phyloP scores from a whole-genome alignment of 2,888 invertebrate genomes.

The Amphipoea oculea region DNA sequence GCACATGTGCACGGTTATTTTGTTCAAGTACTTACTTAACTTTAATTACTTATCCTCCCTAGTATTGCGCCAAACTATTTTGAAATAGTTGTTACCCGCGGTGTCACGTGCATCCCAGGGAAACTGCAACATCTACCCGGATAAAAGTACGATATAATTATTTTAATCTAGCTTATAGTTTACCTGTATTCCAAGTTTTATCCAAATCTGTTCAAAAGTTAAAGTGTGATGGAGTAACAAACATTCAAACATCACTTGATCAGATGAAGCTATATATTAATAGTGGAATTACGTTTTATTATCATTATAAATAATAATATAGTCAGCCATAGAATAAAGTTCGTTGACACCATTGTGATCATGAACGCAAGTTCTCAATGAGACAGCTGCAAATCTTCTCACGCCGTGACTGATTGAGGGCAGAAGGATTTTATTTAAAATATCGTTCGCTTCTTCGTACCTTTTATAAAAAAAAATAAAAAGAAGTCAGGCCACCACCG shows the following conservation, averaged over 20 bases:
- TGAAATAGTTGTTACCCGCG: background rate
- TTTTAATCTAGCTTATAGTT: background rate
- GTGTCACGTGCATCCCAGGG: background rate
- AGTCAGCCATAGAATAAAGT: slow-evolving; percentile 3
- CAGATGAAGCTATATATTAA: background rate
- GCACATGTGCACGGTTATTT: slow-evolving; percentile 33
- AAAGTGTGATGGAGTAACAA: background rate
- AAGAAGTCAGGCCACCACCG: background rate
- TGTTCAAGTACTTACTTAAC: background rate
- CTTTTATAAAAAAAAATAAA: background rate
- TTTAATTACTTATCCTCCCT: slow-evolving; percentile 13
- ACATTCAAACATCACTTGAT: background rate
- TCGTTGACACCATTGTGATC: slow-evolving; percentile 28
- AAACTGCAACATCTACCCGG: background rate
- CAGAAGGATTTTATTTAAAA: slow-evolving; percentile 16
- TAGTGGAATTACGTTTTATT: background rate
- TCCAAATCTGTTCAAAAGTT: background rate
- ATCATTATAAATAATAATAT: background rate
- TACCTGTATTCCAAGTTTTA: background rate
- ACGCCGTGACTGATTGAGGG: slow-evolving; percentile 26
- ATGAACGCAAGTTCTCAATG: slow-evolving; percentile 19
- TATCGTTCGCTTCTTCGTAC: slow-evolving; percentile 18
- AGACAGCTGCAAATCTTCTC: slow-evolving; percentile 47
- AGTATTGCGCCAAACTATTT: background rate
- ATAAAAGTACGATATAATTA: background rate